Percentiles rank a stretch among this genome's conserved stretches.
Conservation (phyloP, 2,888 invertebrate genomes). For the Drosophila mimica region DNA sequence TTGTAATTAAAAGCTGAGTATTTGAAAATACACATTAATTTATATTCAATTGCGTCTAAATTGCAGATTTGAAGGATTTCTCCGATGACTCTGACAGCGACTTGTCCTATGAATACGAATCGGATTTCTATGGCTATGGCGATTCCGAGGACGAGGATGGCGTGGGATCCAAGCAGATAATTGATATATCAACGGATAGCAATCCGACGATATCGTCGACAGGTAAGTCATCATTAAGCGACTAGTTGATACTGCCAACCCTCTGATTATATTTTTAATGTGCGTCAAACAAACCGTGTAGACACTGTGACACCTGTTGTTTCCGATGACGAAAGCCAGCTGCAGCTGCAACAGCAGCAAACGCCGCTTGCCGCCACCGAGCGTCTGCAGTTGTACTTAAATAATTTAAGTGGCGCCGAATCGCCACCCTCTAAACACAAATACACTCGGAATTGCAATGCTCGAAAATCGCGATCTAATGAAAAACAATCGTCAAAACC, state of each 20-base stretch:
- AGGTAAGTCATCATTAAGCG: constrained; percentile 61
- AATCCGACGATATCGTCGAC: constrained; percentile 54
- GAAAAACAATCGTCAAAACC: constrained; percentile 45
- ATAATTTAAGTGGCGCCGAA: constrained; percentile 61
- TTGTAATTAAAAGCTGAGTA: neutral
- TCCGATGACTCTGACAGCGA: constrained; percentile 51
- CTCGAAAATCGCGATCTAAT: constrained; percentile 34
- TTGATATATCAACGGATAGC: constrained; percentile 70
- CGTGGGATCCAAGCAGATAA: constrained; percentile 42
- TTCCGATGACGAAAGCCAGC: constrained; percentile 66
- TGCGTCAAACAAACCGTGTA: constrained; percentile 74
- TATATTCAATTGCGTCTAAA: neutral
- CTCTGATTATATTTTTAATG: constrained; percentile 75
- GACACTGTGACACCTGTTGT: constrained; percentile 77
- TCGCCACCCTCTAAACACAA: constrained; percentile 56
- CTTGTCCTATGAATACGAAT: constrained; percentile 55
- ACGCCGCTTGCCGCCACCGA: constrained; percentile 31
- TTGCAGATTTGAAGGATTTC: constrained; percentile 44
- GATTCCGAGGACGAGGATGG: constrained; percentile 51
- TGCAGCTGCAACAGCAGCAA: constrained; percentile 22
- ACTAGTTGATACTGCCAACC: constrained; percentile 77
- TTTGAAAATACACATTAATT: neutral
- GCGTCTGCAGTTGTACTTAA: constrained; percentile 59
- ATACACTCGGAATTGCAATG: constrained; percentile 29
- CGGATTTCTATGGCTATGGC: constrained; percentile 56